These are phyloP conservation scores for Drosophila picticornis DNA, from an alignment of 2,888 invertebrate species.

Conservation along the genomic window DNA sequence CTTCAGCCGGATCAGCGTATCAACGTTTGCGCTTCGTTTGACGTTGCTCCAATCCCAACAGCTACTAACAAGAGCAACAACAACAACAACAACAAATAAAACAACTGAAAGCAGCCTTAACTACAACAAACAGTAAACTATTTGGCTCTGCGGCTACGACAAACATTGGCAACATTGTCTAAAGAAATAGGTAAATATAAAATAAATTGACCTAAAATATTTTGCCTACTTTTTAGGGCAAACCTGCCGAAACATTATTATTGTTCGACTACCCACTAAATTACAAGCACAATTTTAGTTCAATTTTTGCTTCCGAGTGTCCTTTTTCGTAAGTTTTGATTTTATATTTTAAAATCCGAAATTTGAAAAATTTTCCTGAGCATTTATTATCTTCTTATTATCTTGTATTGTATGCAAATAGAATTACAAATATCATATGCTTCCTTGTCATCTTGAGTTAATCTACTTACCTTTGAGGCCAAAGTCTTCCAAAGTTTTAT, in stretches of 20 bases:
- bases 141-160: slow-evolving; percentile 13
- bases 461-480: slow-evolving; percentile 7
- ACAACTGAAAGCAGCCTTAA: slow-evolving; percentile 18
- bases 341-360: neutral
- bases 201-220: neutral
- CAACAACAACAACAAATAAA: slow-evolving; percentile 10
- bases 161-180: slow-evolving; percentile 60
- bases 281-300: neutral
- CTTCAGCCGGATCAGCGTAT: slow-evolving; percentile 45
- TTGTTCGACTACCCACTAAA: neutral
- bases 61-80: slow-evolving; percentile 32
- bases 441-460: slow-evolving; percentile 2
- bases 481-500: slow-evolving; percentile 1
- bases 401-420: neutral
- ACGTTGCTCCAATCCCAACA: slow-evolving; percentile 48
- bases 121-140: slow-evolving; percentile 11
- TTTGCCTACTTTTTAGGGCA: slow-evolving; percentile 39
- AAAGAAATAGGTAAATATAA: slow-evolving; percentile 58
- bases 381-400: neutral
- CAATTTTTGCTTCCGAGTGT: neutral
- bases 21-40: slow-evolving; percentile 35
- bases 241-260: too few relatives aligned
- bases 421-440: slow-evolving; percentile 9
- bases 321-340: neutral
- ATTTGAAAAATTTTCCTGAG: neutral